Base-by-base conservation (phyloP, 2,797 vertebrate species). In the Staurois parvus region DNA sequence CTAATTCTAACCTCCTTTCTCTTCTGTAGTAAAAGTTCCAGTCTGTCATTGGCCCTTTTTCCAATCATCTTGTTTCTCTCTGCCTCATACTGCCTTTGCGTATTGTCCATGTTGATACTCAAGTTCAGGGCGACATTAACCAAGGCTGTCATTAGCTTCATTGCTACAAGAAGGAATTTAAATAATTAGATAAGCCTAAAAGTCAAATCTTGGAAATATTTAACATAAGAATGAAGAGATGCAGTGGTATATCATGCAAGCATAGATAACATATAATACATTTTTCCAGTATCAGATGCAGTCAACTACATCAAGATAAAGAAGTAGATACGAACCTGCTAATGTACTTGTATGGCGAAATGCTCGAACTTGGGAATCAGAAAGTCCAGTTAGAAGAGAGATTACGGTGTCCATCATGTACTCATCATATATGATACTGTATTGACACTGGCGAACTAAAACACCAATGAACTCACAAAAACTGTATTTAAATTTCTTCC, bases 341-440 rank as follows among this genome's bases (percentile, higher is more conserved):
- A 99, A 95, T 30, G 98, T 99, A 93, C 97, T 99, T 89, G 98
- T 99, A 95, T 99, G 98, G 93, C 98, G 96, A 94, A 99, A 99
- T 70, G 98, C 98, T 94, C 98, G 94, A 93, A 99, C 98, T 92
- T 99, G 98, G 0, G 98, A 99, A 92, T 99, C 98, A 10, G 98
- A 99, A 73, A 99, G 94, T 91, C 98, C 98, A 52, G 98, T 99
- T 74, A 99, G 97, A 88, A 99, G 97, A 69, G 98, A 99, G 93
- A 99, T 99, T 88, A 99, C 96, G 2, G 98, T 99, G 89, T 99
- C 98, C 98, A 99, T 99, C 98, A 99, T 99, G 91, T 99, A 99
- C 67, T 99, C 98, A 91, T 99, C 98, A 91, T 99, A 99, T 94
- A 99, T 99, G 94, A 99, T 99, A 93, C 98, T 99, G 91, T 99